A percentile compares a stretch with the other conserved stretches of the same genome.
Conservation (phyloP, 2,113 vertebrate species). For the Dasyornis broadbenti region DNA sequence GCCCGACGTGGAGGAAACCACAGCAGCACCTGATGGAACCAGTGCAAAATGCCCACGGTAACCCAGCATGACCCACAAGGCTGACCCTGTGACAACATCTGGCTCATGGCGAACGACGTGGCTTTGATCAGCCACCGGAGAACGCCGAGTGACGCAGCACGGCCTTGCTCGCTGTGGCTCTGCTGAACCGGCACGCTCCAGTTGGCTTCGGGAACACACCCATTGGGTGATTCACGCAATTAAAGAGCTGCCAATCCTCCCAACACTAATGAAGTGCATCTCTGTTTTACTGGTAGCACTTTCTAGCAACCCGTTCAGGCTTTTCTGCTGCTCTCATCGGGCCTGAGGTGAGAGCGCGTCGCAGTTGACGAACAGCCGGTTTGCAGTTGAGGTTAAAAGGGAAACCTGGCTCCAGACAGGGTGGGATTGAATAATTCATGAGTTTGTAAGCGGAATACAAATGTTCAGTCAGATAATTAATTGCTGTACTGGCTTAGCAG, state of each 20-base stretch:
- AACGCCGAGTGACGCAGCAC: constrained; percentile 20
- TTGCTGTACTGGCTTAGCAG: background rate
- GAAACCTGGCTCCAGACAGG: background rate
- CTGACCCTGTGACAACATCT: constrained; percentile 5
- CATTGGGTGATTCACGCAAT: constrained; percentile 58
- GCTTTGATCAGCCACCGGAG: constrained; percentile 25
- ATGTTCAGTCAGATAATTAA: background rate
- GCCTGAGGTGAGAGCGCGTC: background rate
- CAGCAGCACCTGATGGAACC: constrained; percentile 3
- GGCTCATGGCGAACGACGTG: constrained; percentile 19
- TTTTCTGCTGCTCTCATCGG: constrained; percentile 24
- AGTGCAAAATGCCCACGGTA: background rate
- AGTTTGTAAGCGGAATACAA: background rate
- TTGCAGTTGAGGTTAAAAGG: background rate
- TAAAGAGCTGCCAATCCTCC: constrained; percentile 11
- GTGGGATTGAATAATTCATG: background rate
- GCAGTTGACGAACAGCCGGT: background rate
- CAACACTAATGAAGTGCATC: constrained; percentile 31
- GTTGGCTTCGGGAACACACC: constrained; percentile 43
- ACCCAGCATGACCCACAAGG: background rate
- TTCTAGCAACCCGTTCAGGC: constrained; percentile 30
- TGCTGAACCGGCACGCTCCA: background rate
- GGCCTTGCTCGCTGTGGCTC: constrained; percentile 27
- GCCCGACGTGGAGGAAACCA: background rate
- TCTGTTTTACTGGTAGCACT: constrained; percentile 42